Conservation (phyloP, 2,888 invertebrate species). For the Stramonita haemastoma region DNA sequence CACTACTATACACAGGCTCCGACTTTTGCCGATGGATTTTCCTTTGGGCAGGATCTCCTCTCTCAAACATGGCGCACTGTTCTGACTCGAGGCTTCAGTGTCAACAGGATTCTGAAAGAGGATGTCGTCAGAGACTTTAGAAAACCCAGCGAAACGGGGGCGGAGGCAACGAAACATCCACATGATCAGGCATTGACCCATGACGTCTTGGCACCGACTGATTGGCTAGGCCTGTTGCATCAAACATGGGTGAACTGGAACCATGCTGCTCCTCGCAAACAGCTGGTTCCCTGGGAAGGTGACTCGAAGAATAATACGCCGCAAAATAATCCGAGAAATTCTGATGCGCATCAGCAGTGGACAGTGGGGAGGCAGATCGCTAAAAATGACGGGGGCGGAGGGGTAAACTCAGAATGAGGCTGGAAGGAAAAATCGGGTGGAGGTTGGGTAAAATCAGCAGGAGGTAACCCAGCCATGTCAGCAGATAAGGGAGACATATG, state of each 20-base stretch:
- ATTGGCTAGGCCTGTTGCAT: neutral
- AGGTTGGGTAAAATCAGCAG: slow-evolving; percentile 30
- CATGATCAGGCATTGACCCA: neutral
- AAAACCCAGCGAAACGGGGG: slow-evolving; percentile 19
- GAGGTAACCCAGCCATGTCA: neutral
- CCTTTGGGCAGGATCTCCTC: neutral
- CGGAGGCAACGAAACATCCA: slow-evolving; percentile 18
- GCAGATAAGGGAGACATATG: neutral
- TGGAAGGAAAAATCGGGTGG: slow-evolving; percentile 31
- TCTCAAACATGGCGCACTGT: neutral
- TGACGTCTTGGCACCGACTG: neutral
- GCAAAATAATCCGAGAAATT: slow-evolving; percentile 14
- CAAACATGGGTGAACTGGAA: neutral
- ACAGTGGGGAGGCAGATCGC: neutral
- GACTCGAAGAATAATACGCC: neutral
- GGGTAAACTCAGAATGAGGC: slow-evolving; percentile 28
- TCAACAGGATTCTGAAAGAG: slow-evolving; percentile 27
- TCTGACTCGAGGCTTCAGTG: neutral
- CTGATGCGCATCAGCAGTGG: slow-evolving; percentile 26
- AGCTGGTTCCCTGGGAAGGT: neutral
- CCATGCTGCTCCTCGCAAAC: neutral
- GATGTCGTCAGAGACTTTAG: neutral
- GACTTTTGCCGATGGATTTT: slow-evolving; percentile 36
- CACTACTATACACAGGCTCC: slow-evolving; percentile 25
- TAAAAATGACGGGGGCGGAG: slow-evolving; percentile 34